phyloP scores from a whole-genome alignment of 2,113 vertebrate genomes.

The Muscicapa adusta region DNA sequence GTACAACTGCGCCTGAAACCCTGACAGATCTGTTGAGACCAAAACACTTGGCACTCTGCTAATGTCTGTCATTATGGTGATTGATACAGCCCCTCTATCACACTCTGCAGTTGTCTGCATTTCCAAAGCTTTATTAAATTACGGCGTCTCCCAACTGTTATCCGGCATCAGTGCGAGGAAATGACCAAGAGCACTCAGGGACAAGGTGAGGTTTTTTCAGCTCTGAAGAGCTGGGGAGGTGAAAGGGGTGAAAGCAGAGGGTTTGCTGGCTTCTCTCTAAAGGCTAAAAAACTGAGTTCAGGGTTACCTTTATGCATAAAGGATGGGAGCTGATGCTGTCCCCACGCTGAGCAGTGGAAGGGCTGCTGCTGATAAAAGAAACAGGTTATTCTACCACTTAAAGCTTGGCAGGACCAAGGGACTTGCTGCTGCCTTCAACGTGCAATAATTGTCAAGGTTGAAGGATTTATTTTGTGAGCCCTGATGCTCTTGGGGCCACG shows the following conservation, averaged over 20 bases:
- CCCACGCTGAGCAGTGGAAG: fast-evolving
- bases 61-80: constrained; percentile 90
- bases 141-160: constrained; percentile 53
- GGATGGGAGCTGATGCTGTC: neutral
- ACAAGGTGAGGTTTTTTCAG: neutral
- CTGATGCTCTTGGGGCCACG: neutral
- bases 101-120: constrained; percentile 46
- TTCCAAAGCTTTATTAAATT: constrained; percentile 82
- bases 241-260: neutral
- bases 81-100: constrained; percentile 81
- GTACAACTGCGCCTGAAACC: constrained; percentile 28
- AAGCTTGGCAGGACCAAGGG: neutral
- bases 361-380: neutral
- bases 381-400: neutral
- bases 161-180: neutral
- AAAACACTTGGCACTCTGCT: constrained; percentile 84
- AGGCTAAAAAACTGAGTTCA: fast-evolving
- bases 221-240: neutral
- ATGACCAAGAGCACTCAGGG: constrained; percentile 24
- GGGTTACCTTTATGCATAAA: neutral
- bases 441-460: neutral
- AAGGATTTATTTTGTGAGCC: neutral
- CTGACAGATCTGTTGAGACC: constrained; percentile 72
- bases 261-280: neutral
- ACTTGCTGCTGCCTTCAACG: neutral